These are phyloP conservation scores for Glossophaga mutica DNA, from an alignment of 2,797 vertebrate species.

Conservation along the genomic window DNA sequence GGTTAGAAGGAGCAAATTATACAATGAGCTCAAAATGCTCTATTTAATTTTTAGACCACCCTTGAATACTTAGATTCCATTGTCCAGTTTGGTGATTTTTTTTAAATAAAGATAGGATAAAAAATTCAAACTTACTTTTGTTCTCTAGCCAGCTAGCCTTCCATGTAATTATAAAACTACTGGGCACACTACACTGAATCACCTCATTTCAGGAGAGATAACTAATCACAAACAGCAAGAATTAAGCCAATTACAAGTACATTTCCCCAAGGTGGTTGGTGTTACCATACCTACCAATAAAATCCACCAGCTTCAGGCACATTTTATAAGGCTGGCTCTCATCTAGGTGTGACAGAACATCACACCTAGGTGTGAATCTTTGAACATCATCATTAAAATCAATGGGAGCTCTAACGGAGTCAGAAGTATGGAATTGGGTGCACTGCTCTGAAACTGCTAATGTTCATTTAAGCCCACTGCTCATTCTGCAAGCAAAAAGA, in stretches of 20 bases:
- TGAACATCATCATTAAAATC: slow-evolving; percentile 71
- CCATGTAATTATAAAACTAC: not conserved
- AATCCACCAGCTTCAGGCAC: slow-evolving; percentile 11
- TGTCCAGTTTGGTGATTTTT: not conserved
- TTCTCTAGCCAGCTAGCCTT: not conserved
- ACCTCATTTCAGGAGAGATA: not conserved
- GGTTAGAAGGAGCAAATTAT: not conserved
- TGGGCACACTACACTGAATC: not conserved
- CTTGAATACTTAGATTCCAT: not conserved
- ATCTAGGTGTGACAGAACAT: slow-evolving; percentile 51
- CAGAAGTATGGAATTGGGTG: slow-evolving; percentile 48
- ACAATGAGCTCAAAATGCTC: not conserved
- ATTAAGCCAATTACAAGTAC: slow-evolving; percentile 37
- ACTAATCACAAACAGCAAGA: slow-evolving; percentile 47
- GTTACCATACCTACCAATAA: slow-evolving; percentile 42
- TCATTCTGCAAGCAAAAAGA: slow-evolving; percentile 68
- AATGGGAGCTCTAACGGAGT: slow-evolving; percentile 36
- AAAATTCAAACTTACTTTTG: not conserved
- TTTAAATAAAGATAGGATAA: not conserved
- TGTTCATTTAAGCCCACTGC: slow-evolving; percentile 45
- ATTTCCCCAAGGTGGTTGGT: not conserved
- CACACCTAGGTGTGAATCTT: slow-evolving; percentile 20
- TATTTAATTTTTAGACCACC: not conserved
- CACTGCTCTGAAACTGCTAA: slow-evolving; percentile 7
- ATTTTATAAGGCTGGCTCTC: slow-evolving; percentile 40